These are phyloP conservation scores for Phocoena sinus DNA, from an alignment of 2,113 vertebrate genomes.

Conservation along the genomic window DNA sequence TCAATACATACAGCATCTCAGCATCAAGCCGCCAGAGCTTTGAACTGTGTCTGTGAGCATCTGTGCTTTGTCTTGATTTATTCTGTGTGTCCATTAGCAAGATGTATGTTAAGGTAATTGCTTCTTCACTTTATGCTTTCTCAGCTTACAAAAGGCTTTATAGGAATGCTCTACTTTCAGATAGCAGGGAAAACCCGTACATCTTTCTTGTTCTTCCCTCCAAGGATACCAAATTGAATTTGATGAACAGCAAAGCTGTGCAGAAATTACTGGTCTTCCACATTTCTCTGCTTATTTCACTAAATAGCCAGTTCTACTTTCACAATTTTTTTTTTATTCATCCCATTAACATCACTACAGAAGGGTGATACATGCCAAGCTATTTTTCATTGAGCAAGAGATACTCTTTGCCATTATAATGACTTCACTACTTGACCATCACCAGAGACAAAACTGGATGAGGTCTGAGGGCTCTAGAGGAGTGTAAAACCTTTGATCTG, in stretches of 20 bases:
- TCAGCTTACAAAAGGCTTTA: neutral
- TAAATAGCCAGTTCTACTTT: neutral
- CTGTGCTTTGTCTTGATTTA: neutral
- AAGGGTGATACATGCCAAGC: neutral
- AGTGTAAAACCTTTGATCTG: neutral
- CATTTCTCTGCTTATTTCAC: slow-evolving; percentile 8
- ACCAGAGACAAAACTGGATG: neutral
- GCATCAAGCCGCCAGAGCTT: accelerated
- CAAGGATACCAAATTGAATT: neutral
- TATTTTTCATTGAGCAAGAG: neutral
- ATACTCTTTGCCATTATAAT: neutral
- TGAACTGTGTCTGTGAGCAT: neutral
- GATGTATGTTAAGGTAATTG: neutral
- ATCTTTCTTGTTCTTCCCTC: neutral
- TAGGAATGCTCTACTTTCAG: neutral
- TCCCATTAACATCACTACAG: neutral
- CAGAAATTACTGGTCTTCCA: neutral
- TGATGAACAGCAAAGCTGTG: neutral
- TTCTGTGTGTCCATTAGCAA: neutral
- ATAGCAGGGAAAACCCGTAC: neutral
- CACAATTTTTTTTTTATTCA: neutral
- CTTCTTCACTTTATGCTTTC: neutral
- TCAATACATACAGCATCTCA: neutral
- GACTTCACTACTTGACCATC: neutral
- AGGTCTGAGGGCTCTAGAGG: neutral